Percentiles rank a stretch among this genome's conserved stretches.
Conservation (phyloP, 2,113 vertebrate species). For the Dicerorhinus sumatrensis region DNA sequence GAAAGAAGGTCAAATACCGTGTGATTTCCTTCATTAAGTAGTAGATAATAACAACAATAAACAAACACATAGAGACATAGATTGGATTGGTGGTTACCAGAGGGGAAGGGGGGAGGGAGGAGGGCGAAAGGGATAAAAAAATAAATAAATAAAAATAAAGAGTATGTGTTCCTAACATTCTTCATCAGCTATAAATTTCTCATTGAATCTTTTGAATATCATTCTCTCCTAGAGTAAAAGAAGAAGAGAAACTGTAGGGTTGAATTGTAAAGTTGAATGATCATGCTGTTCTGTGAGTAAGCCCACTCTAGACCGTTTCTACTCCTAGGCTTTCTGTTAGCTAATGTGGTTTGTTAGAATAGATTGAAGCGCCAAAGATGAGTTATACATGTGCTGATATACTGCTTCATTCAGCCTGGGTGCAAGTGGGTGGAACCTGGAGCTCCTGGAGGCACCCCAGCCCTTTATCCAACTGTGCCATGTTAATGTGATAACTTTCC, state of each 20-base stretch:
- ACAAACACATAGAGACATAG: no score
- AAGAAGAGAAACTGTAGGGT: neutral
- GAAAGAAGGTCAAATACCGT: no score
- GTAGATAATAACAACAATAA: no score
- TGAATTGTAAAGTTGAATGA: neutral
- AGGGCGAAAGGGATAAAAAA: no score
- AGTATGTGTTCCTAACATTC: neutral
- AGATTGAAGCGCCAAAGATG: neutral
- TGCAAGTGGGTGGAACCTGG: neutral
- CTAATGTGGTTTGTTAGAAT: neutral
- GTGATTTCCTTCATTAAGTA: no score
- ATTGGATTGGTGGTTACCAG: no score
- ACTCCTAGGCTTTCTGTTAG: neutral
- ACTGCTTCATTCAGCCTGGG: neutral
- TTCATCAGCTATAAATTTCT: neutral
- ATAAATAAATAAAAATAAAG: neutral
- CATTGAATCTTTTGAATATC: neutral
- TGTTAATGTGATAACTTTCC: neutral
- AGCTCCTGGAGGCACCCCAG: neutral
- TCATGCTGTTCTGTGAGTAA: neutral
- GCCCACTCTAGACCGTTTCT: neutral
- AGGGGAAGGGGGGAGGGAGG: no score
- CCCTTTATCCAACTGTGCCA: neutral
- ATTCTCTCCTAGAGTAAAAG: neutral
- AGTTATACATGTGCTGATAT: neutral